phyloP scores from a whole-genome alignment of 1,140 invertebrate genomes.

The Calephelis virginiensis region DNA sequence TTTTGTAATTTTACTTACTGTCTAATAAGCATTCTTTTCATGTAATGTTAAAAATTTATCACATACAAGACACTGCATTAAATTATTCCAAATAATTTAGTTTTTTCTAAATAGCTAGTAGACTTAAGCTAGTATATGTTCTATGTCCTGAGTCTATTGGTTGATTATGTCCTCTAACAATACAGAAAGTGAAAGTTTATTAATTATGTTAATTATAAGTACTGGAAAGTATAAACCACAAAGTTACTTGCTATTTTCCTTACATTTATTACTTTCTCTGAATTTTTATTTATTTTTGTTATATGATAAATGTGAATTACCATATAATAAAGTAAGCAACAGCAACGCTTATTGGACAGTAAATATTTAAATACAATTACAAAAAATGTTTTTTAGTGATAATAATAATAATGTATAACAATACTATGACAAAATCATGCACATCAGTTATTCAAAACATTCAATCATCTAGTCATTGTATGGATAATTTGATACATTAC shows the following conservation, averaged over 20 bases:
- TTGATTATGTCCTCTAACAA: too few relatives aligned
- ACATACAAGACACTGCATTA: too few relatives aligned
- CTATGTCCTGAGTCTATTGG: too few relatives aligned
- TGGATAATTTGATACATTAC: conserved; percentile 5
- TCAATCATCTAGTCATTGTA: not conserved
- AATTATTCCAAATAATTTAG: not conserved
- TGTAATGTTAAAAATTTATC: not conserved
- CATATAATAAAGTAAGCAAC: too few relatives aligned
- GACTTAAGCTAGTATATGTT: too few relatives aligned
- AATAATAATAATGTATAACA: not conserved
- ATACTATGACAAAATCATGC: not conserved
- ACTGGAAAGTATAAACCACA: too few relatives aligned
- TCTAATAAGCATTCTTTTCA: conserved; percentile 6
- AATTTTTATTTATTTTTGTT: not conserved
- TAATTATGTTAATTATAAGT: too few relatives aligned
- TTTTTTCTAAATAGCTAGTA: too few relatives aligned
- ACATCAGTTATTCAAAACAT: not conserved
- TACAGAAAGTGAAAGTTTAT: too few relatives aligned
- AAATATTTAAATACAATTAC: not conserved
- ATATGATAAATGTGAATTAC: too few relatives aligned
- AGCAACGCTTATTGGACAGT: not conserved
- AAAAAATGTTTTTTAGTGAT: not conserved
- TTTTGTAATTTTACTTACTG: conserved; percentile 37
- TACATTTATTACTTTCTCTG: too few relatives aligned
- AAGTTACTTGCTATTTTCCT: too few relatives aligned